These are phyloP conservation scores for Aporophyla nigra DNA, from an alignment of 2,888 invertebrate genomes.

Conservation along the genomic window DNA sequence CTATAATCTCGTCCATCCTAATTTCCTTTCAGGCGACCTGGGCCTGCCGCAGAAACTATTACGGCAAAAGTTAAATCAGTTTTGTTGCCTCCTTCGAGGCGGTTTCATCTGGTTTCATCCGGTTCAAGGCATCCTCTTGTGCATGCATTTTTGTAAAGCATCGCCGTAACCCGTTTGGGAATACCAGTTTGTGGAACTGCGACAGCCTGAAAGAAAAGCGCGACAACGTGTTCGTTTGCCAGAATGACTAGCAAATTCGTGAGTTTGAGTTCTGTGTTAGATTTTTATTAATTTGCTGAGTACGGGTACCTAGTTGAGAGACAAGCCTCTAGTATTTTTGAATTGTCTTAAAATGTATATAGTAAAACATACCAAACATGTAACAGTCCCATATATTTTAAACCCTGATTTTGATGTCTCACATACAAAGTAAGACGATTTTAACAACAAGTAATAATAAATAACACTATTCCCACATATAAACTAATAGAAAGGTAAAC, in stretches of 20 bases:
- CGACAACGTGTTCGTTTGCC: not conserved
- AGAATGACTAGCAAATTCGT: not conserved
- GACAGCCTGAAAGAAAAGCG: slow-evolving; percentile 15
- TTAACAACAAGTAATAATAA: not conserved
- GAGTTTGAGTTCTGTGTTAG: not conserved
- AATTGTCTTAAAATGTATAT: not conserved
- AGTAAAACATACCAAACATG: not conserved
- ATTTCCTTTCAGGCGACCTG: slow-evolving; percentile 66
- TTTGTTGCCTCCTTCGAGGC: slow-evolving; percentile 77
- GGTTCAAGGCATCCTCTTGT: slow-evolving; percentile 56
- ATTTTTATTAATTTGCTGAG: not conserved
- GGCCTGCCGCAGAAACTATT: slow-evolving; percentile 81
- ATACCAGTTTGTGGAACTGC: slow-evolving; percentile 21
- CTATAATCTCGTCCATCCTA: slow-evolving; percentile 54
- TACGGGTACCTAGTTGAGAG: not conserved
- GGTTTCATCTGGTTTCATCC: slow-evolving; percentile 71
- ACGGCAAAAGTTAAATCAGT: slow-evolving; percentile 85
- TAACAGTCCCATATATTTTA: not conserved
- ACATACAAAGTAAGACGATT: not conserved
- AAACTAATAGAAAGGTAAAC: too few species aligned
- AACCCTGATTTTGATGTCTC: not conserved
- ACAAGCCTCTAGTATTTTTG: not conserved
- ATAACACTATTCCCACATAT: not conserved
- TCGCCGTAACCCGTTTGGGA: slow-evolving; percentile 35
- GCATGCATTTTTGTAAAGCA: slow-evolving; percentile 65